Evolutionary conservation across 30 jellyfish, hydroid and myxozoan genomes (phyloP).

Genomic region (Aurelia sp.): DNA sequence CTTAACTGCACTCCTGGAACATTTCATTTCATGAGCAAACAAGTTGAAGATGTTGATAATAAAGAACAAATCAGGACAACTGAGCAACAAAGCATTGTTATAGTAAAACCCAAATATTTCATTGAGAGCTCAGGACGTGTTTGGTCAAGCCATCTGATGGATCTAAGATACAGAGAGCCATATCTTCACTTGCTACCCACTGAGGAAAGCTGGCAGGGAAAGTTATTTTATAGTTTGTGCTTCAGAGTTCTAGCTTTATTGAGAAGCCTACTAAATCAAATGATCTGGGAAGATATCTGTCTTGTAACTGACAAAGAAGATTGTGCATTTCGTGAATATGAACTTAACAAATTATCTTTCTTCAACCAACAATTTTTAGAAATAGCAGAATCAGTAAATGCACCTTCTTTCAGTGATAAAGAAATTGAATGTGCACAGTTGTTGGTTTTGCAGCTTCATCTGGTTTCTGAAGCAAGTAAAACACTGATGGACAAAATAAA

Average conservation of each 20-base stretch:
- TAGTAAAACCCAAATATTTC: constrained; percentile 53
- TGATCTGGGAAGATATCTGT: background rate
- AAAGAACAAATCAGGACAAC: constrained; percentile 40
- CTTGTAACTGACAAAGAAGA: background rate
- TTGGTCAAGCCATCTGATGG: constrained; percentile 63
- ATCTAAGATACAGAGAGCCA: constrained; percentile 27
- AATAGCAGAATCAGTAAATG: constrained; percentile 7
- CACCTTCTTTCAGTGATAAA: constrained; percentile 13
- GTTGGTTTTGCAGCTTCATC: constrained; percentile 11
- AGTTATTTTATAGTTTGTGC: background rate
- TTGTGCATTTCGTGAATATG: constrained; percentile 10
- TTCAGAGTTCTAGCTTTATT: constrained; percentile 1
- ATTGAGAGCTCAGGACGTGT: constrained; percentile 54
- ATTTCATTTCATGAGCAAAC: constrained; percentile 19
- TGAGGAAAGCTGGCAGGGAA: background rate
- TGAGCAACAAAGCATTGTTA: constrained; percentile 37
- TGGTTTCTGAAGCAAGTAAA: constrained; percentile 7
- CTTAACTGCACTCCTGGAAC: constrained; percentile 57
- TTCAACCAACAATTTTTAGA: too few species aligned
- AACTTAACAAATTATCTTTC: constrained; percentile 2
- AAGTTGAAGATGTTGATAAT: constrained; percentile 2
- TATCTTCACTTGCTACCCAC: constrained; percentile 19
- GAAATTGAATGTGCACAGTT: constrained; percentile 3
- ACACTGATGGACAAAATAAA: constrained; percentile 3
- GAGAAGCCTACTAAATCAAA: constrained; percentile 19